These are phyloP conservation scores for Camponotus floridanus DNA, from an alignment of 1,140 invertebrate genomes.

Conservation along the genomic window DNA sequence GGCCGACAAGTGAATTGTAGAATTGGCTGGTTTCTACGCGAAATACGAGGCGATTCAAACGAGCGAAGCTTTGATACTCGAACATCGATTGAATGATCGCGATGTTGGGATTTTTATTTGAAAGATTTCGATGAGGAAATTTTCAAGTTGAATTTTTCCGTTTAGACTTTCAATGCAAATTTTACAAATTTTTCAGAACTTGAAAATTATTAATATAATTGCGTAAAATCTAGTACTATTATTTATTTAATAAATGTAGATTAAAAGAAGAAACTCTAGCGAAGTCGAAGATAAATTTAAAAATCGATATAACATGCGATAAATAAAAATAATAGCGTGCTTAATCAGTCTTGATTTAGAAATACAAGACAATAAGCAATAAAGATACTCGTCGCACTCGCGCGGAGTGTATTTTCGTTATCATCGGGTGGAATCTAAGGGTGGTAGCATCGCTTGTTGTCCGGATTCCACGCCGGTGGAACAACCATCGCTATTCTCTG, in stretches of 20 bases:
- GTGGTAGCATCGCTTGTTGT: constrained; percentile 38
- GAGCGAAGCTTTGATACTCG: neutral
- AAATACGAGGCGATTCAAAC: neutral
- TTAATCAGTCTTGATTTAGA: constrained; percentile 35
- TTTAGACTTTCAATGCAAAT: neutral
- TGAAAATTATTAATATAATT: neutral
- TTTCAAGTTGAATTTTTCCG: neutral
- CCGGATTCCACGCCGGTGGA: constrained; percentile 43
- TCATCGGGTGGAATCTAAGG: constrained; percentile 35
- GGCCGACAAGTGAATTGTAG: constrained; percentile 37
- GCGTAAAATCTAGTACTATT: too few species aligned
- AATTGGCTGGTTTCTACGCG: neutral
- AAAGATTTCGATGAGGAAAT: neutral
- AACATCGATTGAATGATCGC: neutral
- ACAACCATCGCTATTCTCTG: constrained; percentile 49
- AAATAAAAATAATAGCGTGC: neutral
- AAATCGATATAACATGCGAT: neutral
- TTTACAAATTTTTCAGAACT: neutral
- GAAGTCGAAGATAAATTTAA: neutral
- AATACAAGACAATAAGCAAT: constrained; percentile 42
- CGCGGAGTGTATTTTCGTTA: constrained; percentile 40
- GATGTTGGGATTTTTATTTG: neutral
- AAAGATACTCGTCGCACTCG: constrained; percentile 32
- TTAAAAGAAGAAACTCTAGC: neutral
- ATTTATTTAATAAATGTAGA: neutral